These are phyloP conservation scores for Phaetusa simplex DNA, from an alignment of 2,113 vertebrate genomes.

Conservation along the genomic window DNA sequence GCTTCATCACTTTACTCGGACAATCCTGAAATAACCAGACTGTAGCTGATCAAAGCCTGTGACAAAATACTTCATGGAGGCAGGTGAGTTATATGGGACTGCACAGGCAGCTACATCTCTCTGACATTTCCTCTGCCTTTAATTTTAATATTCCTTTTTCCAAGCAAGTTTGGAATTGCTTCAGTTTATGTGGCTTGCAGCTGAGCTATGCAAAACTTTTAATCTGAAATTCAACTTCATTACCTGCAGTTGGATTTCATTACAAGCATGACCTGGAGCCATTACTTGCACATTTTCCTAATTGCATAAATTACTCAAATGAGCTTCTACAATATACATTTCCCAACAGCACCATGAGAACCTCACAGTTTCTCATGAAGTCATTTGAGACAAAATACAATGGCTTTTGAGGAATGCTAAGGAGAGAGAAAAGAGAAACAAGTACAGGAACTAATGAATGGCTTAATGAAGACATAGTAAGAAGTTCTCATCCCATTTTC, in stretches of 20 bases:
- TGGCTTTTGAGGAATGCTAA: slow-evolving; percentile 7
- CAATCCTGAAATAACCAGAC: neutral
- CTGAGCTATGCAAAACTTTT: neutral
- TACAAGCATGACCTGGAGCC: slow-evolving; percentile 3
- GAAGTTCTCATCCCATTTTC: neutral
- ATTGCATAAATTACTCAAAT: slow-evolving; percentile 2
- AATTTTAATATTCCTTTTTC: neutral
- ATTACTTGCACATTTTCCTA: slow-evolving; percentile 18
- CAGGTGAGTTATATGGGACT: neutral
- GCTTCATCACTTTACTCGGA: neutral
- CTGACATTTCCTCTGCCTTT: neutral
- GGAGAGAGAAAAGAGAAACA: neutral
- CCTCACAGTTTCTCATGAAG: slow-evolving; percentile 30
- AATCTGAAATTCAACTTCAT: neutral
- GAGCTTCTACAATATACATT: neutral
- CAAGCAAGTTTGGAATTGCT: neutral
- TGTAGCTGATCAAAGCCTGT: neutral
- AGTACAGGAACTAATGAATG: neutral
- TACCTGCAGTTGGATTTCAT: slow-evolving; percentile 43
- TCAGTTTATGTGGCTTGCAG: neutral
- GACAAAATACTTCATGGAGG: neutral
- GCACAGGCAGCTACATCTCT: neutral
- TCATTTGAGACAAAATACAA: neutral
- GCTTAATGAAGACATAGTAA: neutral
- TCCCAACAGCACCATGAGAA: slow-evolving; percentile 30